Conservation (phyloP, 1,140 invertebrate genomes). For the Caenorhabditis elegans region DNA sequence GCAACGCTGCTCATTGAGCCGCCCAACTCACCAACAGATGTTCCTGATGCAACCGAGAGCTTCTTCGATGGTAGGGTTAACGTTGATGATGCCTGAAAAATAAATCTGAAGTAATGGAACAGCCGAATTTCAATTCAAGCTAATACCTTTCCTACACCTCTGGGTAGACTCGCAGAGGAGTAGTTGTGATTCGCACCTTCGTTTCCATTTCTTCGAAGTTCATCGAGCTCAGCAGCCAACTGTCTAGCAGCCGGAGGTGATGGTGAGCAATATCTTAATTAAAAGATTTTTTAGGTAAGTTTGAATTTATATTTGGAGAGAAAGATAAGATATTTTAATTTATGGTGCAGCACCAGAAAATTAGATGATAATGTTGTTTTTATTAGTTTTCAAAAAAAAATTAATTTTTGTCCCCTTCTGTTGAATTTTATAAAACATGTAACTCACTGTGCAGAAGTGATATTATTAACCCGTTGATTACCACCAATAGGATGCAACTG, state of each 20-base stretch:
- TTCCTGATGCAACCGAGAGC: conserved; percentile 49
- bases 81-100: conserved; percentile 53
- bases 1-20: conserved; percentile 25
- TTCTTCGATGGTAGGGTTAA: conserved; percentile 53
- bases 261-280: conserved; percentile 53
- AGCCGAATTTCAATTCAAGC: no score
- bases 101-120: not conserved
- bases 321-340: no score
- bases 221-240: conserved; percentile 65
- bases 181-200: conserved; percentile 48
- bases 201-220: conserved; percentile 54
- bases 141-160: conserved; percentile 58
- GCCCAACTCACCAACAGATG: conserved; percentile 50
- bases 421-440: no score
- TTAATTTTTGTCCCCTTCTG: no score
- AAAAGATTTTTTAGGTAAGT: not conserved
- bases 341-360: no score
- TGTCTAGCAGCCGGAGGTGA: conserved; percentile 63
- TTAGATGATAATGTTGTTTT: no score
- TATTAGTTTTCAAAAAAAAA: no score
- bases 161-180: conserved; percentile 56
- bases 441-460: not conserved
- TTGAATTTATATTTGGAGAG: no score
- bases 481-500: conserved; percentile 30
- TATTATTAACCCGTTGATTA: conserved; percentile 20